Conservation (phyloP, 1,140 invertebrate species). For the Sycophaga agraensis region DNA sequence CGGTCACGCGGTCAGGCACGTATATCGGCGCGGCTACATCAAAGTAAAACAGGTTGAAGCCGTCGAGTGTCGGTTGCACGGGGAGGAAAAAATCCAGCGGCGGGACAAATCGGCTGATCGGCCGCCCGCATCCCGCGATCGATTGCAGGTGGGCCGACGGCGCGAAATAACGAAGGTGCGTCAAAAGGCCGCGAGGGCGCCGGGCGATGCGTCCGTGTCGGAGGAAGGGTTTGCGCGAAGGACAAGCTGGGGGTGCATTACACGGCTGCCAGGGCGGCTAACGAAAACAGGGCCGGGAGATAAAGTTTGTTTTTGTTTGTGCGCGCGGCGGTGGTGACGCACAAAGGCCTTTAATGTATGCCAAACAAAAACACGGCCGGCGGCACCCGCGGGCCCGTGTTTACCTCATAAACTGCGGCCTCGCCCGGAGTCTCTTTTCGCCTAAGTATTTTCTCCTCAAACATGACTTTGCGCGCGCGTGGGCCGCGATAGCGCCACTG, state of each 20-base stretch:
- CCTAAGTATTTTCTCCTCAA: too few relatives aligned
- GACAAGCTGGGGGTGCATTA: background rate
- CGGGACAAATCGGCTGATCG: conserved; percentile 9
- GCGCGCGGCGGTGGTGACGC: background rate
- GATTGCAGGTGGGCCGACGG: background rate
- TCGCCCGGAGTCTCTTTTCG: too few relatives aligned
- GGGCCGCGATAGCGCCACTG: too few relatives aligned
- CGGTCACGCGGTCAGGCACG: too few relatives aligned
- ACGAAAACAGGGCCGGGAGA: conserved; percentile 2
- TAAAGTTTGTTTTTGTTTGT: conserved; percentile 27
- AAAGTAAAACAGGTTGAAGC: too few relatives aligned
- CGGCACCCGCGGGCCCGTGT: conserved; percentile 1
- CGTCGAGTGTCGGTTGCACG: too few relatives aligned
- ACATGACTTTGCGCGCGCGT: too few relatives aligned
- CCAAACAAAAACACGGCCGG: conserved; percentile 25
- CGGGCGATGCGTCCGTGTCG: background rate
- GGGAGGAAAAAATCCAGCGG: too few relatives aligned
- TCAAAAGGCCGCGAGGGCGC: background rate
- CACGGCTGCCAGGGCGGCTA: too few relatives aligned
- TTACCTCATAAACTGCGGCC: conserved; percentile 22
- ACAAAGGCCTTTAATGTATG: conserved; percentile 24
- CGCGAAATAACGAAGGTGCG: background rate
- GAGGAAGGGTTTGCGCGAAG: background rate
- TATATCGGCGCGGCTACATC: too few relatives aligned
- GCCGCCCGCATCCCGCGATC: background rate